phyloP scores from a whole-genome alignment of 1,140 invertebrate species.

The Diabrotica undecimpunctata region DNA sequence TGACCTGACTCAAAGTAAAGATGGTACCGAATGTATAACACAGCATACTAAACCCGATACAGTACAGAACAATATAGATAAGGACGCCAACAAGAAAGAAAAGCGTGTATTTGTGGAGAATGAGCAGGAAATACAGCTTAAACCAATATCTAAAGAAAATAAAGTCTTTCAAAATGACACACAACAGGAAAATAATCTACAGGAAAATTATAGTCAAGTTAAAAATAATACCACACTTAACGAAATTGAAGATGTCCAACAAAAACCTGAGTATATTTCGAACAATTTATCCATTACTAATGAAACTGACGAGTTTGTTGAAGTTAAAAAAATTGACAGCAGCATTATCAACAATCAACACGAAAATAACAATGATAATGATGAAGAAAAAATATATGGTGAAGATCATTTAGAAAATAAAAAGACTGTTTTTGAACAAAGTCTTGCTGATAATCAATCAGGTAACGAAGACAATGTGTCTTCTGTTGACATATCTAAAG shows the following conservation, averaged over 20 bases:
- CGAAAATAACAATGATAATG: conserved; percentile 4
- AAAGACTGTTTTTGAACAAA: not conserved
- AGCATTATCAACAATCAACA: not conserved
- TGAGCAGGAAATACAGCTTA: too few species aligned
- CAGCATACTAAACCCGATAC: not conserved
- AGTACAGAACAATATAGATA: not conserved
- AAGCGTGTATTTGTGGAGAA: not conserved
- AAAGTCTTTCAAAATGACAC: too few species aligned
- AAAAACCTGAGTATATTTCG: too few species aligned
- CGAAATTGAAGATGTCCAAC: too few species aligned
- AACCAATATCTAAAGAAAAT: too few species aligned
- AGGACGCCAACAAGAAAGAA: not conserved
- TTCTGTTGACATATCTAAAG: too few species aligned
- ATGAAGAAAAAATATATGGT: not conserved
- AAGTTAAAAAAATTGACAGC: not conserved
- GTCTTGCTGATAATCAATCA: too few species aligned
- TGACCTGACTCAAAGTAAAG: not conserved
- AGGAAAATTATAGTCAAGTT: too few species aligned
- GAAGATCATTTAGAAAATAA: conserved; percentile 15
- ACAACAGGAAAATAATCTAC: too few species aligned
- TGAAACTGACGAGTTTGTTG: not conserved
- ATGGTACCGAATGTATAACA: not conserved
- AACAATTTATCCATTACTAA: not conserved
- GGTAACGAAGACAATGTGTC: too few species aligned
- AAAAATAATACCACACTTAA: too few species aligned